Evolutionary conservation across 37 sponge, comb jelly and placozoan species (phyloP), one percentile per base, ranked within the genome.

Genomic region (Ephydatia muelleri): DNA sequence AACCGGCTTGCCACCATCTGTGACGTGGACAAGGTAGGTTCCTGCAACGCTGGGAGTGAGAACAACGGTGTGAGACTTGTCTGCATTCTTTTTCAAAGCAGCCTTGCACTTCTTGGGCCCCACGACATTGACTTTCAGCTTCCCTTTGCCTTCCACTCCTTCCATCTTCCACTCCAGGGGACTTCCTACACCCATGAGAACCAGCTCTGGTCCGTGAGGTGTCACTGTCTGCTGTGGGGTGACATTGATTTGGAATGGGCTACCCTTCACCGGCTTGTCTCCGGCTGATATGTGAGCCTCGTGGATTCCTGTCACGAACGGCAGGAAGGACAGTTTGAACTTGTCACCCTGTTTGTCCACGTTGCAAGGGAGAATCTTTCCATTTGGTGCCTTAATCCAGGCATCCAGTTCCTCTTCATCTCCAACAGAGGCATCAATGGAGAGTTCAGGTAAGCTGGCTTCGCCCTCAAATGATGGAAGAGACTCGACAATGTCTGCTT

Each of bases 1-100:
- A n/a, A 81, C 43, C 5, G 70, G 71, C 35, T 81, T 70, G 2
- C 71, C 82, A 81, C 70, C 38, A 43, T 71, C 68, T 16, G 35
- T 25, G 12, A 81, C 39, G 32, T 68, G 68, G 68, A 67, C 43
- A 9, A 70, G 28, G 70, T 81, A 81, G 23, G 33, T 22, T 3
- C 82, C 82, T 70, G 82, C 3, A n/a, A 34, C 33, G 5, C 38
- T 71, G 13, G 70, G 82, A 1, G 57, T 57, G 1, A 57, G 57
- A 57, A 57, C 57, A 21, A 57, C 16, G 57, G 19, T 57, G 57
- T 57, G 57, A 57, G 57, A 57, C 19, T 57, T 57, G 57, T 57
- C 57, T 57, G 57, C 57, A 11, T 57, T 57, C 57, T 57, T 57
- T 21, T 57, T 57, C 57, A 57, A 57, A 1, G 16, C 57, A 14